phyloP scores from a whole-genome alignment of 2,797 vertebrate species.

The Petrocephalus sullivani region DNA sequence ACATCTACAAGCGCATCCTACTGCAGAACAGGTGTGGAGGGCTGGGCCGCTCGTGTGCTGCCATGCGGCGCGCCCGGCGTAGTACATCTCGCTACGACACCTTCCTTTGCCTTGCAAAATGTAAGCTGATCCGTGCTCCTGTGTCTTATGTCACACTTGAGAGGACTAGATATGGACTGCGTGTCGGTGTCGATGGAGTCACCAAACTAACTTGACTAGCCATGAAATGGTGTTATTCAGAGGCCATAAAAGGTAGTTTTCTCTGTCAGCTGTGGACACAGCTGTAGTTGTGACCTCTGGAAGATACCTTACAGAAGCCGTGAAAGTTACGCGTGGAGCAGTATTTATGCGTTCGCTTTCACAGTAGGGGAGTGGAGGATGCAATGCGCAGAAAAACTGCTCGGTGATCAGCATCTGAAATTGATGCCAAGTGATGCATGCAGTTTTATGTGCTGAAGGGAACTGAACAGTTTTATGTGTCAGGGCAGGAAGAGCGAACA shows the following conservation, averaged over 20 bases:
- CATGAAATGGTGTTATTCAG: background rate
- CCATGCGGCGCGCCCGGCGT: no score
- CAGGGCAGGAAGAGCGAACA: background rate
- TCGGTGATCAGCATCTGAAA: background rate
- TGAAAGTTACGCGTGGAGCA: background rate
- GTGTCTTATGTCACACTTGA: background rate
- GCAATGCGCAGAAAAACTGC: background rate
- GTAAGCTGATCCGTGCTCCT: background rate
- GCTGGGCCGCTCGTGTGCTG: background rate
- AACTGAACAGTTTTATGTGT: background rate
- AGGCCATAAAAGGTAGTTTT: background rate
- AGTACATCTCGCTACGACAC: background rate
- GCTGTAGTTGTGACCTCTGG: background rate
- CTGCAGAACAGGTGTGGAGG: conserved; percentile 79
- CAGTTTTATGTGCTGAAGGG: background rate
- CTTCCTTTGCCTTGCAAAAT: background rate
- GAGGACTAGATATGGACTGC: background rate
- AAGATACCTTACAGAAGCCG: background rate
- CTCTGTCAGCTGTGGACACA: background rate
- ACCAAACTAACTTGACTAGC: background rate
- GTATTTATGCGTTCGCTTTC: background rate
- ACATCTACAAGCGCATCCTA: conserved; percentile 93
- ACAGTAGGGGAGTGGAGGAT: background rate
- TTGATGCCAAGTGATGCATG: background rate
- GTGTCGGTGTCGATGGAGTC: background rate